Evolutionary conservation across 2,888 invertebrate species (phyloP).

Genomic region (Oasisia sp.): DNA sequence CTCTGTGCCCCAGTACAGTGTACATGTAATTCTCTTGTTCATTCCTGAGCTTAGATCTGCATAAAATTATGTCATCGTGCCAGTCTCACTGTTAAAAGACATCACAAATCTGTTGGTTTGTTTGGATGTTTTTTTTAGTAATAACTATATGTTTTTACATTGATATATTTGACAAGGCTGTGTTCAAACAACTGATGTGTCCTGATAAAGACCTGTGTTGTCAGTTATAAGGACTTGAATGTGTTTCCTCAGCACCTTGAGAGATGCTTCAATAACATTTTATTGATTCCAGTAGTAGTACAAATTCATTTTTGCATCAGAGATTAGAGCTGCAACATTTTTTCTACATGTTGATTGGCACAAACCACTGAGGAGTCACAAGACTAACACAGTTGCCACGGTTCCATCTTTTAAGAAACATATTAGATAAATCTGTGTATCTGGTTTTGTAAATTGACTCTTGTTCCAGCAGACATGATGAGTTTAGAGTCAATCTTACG

Average conservation of each 20-base stretch:
- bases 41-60: too few relatives aligned
- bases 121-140: background rate
- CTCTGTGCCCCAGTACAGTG: too few relatives aligned
- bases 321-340: background rate
- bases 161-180: background rate
- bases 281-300: background rate
- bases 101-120: background rate
- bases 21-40: too few relatives aligned
- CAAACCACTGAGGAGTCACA: background rate
- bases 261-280: background rate
- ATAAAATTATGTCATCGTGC: too few relatives aligned
- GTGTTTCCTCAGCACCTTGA: background rate
- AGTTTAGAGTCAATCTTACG: too few relatives aligned
- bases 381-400: background rate
- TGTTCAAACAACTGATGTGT: background rate
- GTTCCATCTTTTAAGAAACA: background rate
- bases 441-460: background rate
- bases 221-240: background rate
- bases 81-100: background rate
- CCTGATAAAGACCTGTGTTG: too few relatives aligned
- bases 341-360: background rate
- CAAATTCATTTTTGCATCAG: background rate
- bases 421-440: background rate
- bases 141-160: background rate
- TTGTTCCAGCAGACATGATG: background rate